Percentiles rank a stretch among this genome's conserved stretches.
Conservation (phyloP, 2,797 vertebrate species). For the Poecilia picta region DNA sequence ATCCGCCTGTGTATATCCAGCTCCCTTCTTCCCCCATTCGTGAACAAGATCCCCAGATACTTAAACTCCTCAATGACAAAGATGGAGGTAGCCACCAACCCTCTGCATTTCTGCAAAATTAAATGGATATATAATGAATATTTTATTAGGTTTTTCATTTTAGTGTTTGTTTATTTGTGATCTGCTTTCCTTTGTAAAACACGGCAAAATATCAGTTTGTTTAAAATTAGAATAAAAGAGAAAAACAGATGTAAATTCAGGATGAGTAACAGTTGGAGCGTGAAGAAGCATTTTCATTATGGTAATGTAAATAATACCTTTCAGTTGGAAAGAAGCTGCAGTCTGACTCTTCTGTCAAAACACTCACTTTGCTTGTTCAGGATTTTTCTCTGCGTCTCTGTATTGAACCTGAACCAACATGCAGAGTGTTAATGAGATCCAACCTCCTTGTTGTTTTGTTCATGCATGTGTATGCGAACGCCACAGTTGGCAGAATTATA, state of each 20-base stretch:
- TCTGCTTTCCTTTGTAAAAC: not conserved
- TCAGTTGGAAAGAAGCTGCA: not conserved
- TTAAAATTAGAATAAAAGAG: not conserved
- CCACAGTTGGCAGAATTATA: not conserved
- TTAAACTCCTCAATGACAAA: too few relatives aligned
- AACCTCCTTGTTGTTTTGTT: not conserved
- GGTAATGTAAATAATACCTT: not conserved
- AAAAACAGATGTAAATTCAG: not conserved
- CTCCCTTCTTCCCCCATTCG: too few relatives aligned
- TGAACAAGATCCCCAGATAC: too few relatives aligned
- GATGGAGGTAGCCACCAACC: not conserved
- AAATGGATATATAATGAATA: not conserved
- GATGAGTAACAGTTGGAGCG: not conserved
- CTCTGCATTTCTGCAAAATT: not conserved
- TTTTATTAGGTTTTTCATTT: not conserved
- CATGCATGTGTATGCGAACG: not conserved
- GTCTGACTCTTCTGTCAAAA: not conserved
- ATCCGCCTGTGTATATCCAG: too few relatives aligned
- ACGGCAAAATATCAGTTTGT: not conserved
- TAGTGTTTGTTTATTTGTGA: not conserved
- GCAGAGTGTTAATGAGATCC: conserved; percentile 6
- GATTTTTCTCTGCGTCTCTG: not conserved
- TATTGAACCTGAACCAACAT: not conserved
- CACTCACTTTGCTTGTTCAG: not conserved
- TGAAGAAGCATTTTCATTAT: not conserved